Conservation (phyloP, 2,888 invertebrate species). For the Drosophila fulvimacula region DNA sequence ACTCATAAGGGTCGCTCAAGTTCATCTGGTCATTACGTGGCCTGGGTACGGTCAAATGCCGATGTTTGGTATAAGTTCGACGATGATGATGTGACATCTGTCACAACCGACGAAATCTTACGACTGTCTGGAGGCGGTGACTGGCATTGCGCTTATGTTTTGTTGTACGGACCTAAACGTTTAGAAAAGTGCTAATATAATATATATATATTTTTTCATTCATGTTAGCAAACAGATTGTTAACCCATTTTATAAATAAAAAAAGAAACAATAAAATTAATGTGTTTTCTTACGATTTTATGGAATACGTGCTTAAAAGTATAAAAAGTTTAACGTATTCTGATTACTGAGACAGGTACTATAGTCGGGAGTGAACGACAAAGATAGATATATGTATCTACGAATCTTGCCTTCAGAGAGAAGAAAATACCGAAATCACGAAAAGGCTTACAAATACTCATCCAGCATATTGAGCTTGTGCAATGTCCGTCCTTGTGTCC, state of each 20-base stretch:
- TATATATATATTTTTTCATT: constrained; percentile 43
- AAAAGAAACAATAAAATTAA: too few species aligned
- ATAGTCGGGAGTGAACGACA: too few species aligned
- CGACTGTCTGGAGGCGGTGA: constrained; percentile 99
- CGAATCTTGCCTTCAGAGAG: too few species aligned
- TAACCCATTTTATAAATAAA: constrained; percentile 59
- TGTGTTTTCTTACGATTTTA: too few species aligned
- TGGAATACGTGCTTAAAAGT: too few species aligned
- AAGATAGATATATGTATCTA: too few species aligned
- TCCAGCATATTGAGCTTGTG: too few species aligned
- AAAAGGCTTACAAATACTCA: too few species aligned
- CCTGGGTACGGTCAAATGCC: constrained; percentile 92
- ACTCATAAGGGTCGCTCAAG: constrained; percentile 98
- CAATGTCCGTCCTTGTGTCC: too few species aligned
- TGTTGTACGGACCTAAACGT: constrained; percentile 96
- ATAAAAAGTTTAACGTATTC: too few species aligned
- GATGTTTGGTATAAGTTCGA: constrained; percentile 98
- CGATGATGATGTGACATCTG: constrained; percentile 96
- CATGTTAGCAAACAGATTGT: constrained; percentile 47
- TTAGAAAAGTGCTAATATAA: constrained; percentile 67
- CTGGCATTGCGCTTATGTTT: constrained; percentile 99
- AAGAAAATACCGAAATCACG: too few species aligned
- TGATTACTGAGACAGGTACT: too few species aligned
- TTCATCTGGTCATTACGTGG: constrained; percentile 99
- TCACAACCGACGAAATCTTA: constrained; percentile 96